Evolutionary conservation across 2,113 vertebrate genomes (phyloP).

Genomic region (Plecturocebus donacophilus): DNA sequence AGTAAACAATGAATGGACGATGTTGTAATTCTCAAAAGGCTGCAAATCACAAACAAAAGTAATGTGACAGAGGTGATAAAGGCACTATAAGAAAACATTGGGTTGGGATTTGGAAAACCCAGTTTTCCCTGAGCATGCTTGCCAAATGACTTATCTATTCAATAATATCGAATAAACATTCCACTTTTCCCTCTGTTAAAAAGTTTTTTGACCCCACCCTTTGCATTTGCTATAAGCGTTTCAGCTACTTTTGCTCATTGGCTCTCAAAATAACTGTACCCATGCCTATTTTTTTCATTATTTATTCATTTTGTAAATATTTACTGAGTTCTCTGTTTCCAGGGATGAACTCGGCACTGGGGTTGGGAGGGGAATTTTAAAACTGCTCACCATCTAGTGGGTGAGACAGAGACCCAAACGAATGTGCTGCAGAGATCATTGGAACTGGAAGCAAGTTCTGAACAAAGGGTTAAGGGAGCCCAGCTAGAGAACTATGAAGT

Average conservation of each 20-base stretch:
- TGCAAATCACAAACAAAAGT: slow-evolving; percentile 62
- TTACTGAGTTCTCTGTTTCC: neutral
- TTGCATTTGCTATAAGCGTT: slow-evolving; percentile 15
- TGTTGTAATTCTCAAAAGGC: slow-evolving; percentile 59
- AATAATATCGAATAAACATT: neutral
- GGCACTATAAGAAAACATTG: neutral
- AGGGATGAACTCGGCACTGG: neutral
- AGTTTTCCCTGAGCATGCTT: neutral
- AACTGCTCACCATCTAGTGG: neutral
- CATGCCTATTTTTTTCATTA: neutral
- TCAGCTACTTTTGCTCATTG: slow-evolving; percentile 6
- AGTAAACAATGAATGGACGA: neutral
- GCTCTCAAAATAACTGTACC: neutral
- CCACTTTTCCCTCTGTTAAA: neutral
- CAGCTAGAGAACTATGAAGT: neutral
- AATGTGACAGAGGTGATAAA: neutral
- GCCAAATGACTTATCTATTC: neutral
- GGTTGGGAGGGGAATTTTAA: neutral
- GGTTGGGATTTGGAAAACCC: neutral
- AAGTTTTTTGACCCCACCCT: neutral
- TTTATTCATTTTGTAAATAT: slow-evolving; percentile 10
- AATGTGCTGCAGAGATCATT: no score
- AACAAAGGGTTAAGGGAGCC: no score
- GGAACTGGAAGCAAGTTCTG: neutral
- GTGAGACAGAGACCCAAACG: neutral